Evolutionary conservation across 2,113 vertebrate species (phyloP).

Genomic region (Bos taurus): DNA sequence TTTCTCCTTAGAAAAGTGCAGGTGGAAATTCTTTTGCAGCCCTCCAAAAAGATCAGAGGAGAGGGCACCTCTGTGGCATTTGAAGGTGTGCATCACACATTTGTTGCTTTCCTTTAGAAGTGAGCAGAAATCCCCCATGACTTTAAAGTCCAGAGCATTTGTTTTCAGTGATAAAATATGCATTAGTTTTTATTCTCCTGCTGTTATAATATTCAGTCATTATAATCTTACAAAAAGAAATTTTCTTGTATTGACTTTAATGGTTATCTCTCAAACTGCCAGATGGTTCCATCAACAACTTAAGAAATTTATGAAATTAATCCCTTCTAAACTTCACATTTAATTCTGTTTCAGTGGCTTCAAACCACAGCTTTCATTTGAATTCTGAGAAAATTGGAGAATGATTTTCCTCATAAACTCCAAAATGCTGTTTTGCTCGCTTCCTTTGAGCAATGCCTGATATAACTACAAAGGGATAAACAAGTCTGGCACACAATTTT

Average conservation of each 20-base stretch:
- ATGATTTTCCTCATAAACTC: slow-evolving; percentile 25
- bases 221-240: slow-evolving; percentile 52
- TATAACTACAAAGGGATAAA: slow-evolving; percentile 25
- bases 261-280: slow-evolving; percentile 31
- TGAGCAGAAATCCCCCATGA: slow-evolving; percentile 2
- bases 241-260: slow-evolving; percentile 40
- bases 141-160: slow-evolving; percentile 21
- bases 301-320: slow-evolving; percentile 63
- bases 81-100: neutral
- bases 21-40: neutral
- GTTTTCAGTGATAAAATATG: slow-evolving; percentile 45
- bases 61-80: neutral
- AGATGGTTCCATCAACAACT: slow-evolving; percentile 35
- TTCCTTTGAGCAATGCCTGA: neutral
- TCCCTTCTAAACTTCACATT: slow-evolving; percentile 36
- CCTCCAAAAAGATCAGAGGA: neutral
- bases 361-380: slow-evolving; percentile 54
- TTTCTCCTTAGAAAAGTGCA: neutral
- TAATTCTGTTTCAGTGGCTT: slow-evolving; percentile 48
- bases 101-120: neutral
- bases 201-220: slow-evolving; percentile 34
- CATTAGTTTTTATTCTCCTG: slow-evolving; percentile 2
- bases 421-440: neutral
- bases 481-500: neutral
- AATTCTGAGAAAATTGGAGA: slow-evolving; percentile 55